A percentile compares a stretch with the other conserved stretches of the same genome.
Evolutionary conservation across 2,797 vertebrate species (phyloP).

Genomic region (Prionace glauca): DNA sequence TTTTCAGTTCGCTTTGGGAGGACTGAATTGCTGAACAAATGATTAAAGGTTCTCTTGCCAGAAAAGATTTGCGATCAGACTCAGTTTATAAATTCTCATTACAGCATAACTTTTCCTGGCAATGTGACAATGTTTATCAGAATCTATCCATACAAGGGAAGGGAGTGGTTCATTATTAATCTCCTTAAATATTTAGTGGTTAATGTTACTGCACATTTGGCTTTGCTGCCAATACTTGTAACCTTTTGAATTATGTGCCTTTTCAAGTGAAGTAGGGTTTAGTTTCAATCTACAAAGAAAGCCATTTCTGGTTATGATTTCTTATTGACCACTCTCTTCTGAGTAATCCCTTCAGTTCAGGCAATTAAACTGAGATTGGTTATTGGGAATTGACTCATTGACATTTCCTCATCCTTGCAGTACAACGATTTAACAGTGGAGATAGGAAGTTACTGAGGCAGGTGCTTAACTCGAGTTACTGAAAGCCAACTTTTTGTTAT

Average conservation of each 20-base stretch:
- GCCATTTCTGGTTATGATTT: not conserved
- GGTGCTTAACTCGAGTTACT: not conserved
- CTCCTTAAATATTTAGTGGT: conserved; percentile 31
- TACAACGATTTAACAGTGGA: not conserved
- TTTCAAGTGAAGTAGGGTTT: not conserved
- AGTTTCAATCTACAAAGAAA: not conserved
- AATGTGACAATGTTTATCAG: conserved; percentile 1
- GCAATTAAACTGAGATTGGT: not conserved
- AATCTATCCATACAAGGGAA: conserved; percentile 20
- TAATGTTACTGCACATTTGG: conserved; percentile 18
- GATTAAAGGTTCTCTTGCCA: conserved; percentile 24
- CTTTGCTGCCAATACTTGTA: conserved; percentile 31
- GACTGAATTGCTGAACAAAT: conserved; percentile 25
- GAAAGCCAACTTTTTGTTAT: not conserved
- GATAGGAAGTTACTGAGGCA: not conserved
- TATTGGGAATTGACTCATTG: not conserved
- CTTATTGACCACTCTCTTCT: not conserved
- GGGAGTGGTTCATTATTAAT: conserved; percentile 28
- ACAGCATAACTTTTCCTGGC: conserved; percentile 17
- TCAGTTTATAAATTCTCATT: conserved; percentile 32
- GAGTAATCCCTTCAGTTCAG: not conserved
- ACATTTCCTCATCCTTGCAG: not conserved
- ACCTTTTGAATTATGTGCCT: not conserved
- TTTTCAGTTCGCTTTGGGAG: conserved; percentile 3
- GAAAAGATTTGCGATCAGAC: conserved; percentile 16